Evolutionary conservation across 1,140 invertebrate species (phyloP).

Genomic region (Neodiprion virginianus): DNA sequence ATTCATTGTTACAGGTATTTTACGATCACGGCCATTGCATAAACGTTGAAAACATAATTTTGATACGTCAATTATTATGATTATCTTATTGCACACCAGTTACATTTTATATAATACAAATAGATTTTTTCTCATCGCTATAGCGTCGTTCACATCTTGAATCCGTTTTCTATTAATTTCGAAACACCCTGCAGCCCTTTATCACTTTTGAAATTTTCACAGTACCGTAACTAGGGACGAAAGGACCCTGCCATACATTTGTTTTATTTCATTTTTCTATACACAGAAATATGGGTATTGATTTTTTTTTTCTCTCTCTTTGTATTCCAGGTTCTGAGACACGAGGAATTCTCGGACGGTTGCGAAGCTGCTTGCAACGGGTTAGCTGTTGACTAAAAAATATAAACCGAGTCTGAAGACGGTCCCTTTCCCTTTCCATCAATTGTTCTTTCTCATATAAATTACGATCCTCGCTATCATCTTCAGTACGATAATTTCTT

Average conservation of each 20-base stretch:
- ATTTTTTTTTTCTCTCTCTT: constrained; percentile 29
- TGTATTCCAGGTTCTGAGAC: constrained; percentile 79
- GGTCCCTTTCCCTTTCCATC: constrained; percentile 18
- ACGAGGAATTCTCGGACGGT: constrained; percentile 96
- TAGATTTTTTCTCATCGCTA: constrained; percentile 11
- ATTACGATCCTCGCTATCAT: constrained; percentile 5
- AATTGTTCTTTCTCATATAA: constrained; percentile 23
- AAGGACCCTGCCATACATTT: neutral
- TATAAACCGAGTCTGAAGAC: too few species aligned
- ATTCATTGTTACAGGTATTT: neutral
- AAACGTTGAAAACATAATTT: neutral
- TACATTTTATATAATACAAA: constrained; percentile 22
- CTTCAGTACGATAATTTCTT: neutral
- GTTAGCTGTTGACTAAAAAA: constrained; percentile 62
- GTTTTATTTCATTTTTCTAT: constrained; percentile 21
- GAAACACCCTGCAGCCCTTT: too few species aligned
- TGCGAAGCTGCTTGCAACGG: constrained; percentile 97
- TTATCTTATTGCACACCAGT: constrained; percentile 3
- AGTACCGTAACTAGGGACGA: too few species aligned
- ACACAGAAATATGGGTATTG: constrained; percentile 22
- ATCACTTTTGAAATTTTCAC: too few species aligned
- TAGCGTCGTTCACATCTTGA: too few species aligned
- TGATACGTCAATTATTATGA: constrained; percentile 13
- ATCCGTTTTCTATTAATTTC: too few species aligned
- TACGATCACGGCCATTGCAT: neutral